These are phyloP conservation scores for Phortica magna DNA, from an alignment of 2,888 invertebrate species.

Conservation along the genomic window DNA sequence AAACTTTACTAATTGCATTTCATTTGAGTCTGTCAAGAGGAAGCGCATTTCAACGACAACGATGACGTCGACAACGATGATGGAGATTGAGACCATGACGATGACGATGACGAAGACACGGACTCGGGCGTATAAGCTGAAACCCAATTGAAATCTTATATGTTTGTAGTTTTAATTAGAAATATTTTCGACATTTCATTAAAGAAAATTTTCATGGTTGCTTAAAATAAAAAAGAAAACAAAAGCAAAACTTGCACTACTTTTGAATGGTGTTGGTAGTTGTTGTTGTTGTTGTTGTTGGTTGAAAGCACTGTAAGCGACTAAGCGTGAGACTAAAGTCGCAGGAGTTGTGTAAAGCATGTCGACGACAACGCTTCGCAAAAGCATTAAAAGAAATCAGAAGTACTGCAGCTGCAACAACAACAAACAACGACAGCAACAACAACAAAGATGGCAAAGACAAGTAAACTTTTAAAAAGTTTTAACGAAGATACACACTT, in stretches of 20 bases:
- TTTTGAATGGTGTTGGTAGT: background rate
- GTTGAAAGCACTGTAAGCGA: too few species aligned
- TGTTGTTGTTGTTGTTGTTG: background rate
- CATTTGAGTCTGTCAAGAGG: slow-evolving; percentile 1
- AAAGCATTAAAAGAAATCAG: too few species aligned
- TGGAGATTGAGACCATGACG: background rate
- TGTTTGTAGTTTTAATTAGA: slow-evolving; percentile 65
- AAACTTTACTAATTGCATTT: slow-evolving; percentile 23
- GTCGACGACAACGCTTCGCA: slow-evolving; percentile 50
- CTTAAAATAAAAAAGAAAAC: slow-evolving; percentile 9
- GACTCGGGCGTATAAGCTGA: background rate
- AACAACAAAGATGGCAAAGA: slow-evolving; percentile 28
- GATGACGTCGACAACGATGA: background rate
- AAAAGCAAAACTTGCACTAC: slow-evolving; percentile 21
- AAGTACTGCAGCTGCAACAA: slow-evolving; percentile 34
- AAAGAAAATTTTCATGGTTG: slow-evolving; percentile 30
- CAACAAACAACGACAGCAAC: background rate
- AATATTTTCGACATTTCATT: slow-evolving; percentile 60
- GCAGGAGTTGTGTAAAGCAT: background rate
- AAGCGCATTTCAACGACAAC: background rate
- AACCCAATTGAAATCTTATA: slow-evolving; percentile 53
- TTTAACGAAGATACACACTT: slow-evolving; percentile 63
- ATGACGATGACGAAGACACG: background rate
- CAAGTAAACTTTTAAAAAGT: slow-evolving; percentile 62
- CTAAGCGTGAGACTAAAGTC: background rate